Evolutionary conservation across 2,797 vertebrate genomes (phyloP).

Genomic region (Catostomus latipinnis): DNA sequence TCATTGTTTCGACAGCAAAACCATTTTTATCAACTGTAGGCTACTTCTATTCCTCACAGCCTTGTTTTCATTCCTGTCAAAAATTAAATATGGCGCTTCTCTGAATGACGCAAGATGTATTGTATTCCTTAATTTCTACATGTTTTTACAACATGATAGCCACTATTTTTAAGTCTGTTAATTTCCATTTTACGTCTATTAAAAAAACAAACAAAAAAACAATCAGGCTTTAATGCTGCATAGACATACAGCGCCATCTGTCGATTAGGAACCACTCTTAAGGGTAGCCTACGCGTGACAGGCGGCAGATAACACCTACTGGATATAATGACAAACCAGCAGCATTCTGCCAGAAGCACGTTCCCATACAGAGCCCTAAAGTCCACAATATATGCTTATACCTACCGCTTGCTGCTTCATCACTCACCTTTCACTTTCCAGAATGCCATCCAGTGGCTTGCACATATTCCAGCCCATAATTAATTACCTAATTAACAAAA

Average conservation of each 20-base stretch:
- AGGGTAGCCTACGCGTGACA: not conserved
- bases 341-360: conserved; percentile 1
- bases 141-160: no score
- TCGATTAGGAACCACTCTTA: conserved; percentile 24
- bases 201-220: no score
- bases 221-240: conserved; percentile 15
- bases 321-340: conserved; percentile 7
- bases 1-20: no score
- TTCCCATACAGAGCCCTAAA: not conserved
- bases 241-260: conserved; percentile 61
- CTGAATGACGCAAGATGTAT: not conserved
- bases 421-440: conserved; percentile 22
- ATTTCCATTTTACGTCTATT: not conserved
- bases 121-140: not conserved
- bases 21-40: no score
- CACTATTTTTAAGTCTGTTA: not conserved
- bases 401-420: not conserved
- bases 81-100: no score
- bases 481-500: not conserved
- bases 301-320: conserved; percentile 10
- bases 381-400: conserved; percentile 10
- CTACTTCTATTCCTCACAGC: no score
- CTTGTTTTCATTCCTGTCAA: no score
- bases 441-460: not conserved
- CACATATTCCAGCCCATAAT: conserved; percentile 19